These are phyloP conservation scores for Drosophila elegans DNA, from an alignment of 1,140 invertebrate genomes.

Conservation along the genomic window DNA sequence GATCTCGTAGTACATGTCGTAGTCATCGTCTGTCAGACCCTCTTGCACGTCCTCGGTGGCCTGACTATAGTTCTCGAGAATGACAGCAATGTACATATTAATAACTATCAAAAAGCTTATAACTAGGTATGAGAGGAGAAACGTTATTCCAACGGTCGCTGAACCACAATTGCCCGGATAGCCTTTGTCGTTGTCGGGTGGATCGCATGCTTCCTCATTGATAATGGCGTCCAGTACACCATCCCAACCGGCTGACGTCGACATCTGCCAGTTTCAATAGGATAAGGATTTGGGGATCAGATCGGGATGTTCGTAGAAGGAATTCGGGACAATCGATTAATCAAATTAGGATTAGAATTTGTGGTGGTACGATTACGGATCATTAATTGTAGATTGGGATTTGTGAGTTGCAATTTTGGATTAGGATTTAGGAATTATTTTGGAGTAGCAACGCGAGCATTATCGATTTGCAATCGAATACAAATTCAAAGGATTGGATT, in stretches of 20 bases:
- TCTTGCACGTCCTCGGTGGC: slow-evolving; percentile 99
- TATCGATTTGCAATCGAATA: slow-evolving; percentile 9
- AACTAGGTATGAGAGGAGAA: slow-evolving; percentile 97
- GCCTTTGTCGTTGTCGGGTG: slow-evolving; percentile 93
- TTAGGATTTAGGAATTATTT: background rate
- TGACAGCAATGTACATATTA: slow-evolving; percentile 99
- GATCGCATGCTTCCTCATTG: slow-evolving; percentile 96
- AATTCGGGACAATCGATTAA: background rate
- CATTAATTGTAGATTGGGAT: background rate
- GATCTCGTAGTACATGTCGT: slow-evolving; percentile 99
- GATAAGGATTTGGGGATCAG: slow-evolving; percentile 16
- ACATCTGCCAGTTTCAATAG: slow-evolving; percentile 90
- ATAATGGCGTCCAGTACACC: slow-evolving; percentile 97
- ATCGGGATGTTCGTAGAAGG: too few relatives aligned
- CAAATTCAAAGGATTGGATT: slow-evolving; percentile 14
- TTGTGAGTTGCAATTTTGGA: background rate
- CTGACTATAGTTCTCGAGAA: slow-evolving; percentile 99
- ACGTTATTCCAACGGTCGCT: slow-evolving; percentile 96
- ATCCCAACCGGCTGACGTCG: slow-evolving; percentile 99
- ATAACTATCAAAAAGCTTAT: slow-evolving; percentile 99
- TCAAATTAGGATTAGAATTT: background rate
- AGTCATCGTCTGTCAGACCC: slow-evolving; percentile 98
- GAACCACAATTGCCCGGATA: slow-evolving; percentile 96
- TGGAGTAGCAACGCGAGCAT: slow-evolving; percentile 5
- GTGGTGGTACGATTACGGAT: background rate